Percentiles rank a stretch among this genome's conserved stretches.
phyloP scores from a whole-genome alignment of 2,113 vertebrate genomes.

The Bubo scandiacus region DNA sequence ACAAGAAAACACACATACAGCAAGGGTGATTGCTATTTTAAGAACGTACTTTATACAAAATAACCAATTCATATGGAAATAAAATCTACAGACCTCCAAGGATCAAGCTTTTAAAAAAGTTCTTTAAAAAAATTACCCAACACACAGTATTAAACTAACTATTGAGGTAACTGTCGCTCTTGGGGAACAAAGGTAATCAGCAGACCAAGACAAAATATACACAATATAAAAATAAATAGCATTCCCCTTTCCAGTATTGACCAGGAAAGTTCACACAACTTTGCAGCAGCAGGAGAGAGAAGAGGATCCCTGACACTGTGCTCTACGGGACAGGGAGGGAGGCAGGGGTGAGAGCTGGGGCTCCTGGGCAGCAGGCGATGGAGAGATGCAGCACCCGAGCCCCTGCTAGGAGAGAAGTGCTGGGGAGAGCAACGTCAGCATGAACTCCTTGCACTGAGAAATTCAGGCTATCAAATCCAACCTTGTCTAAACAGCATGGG shows the following conservation, averaged over 20 bases:
- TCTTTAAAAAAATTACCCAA: constrained; percentile 78
- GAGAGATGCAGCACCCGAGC: neutral
- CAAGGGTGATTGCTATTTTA: constrained; percentile 73
- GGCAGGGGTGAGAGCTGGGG: neutral
- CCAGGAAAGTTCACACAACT: constrained; percentile 70
- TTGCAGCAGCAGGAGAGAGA: constrained; percentile 67
- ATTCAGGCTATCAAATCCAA: neutral
- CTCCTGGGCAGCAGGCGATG: neutral
- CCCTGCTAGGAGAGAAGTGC: neutral
- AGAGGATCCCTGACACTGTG: constrained; percentile 66
- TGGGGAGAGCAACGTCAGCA: neutral
- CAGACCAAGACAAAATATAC: constrained; percentile 83
- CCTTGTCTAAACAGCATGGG: neutral
- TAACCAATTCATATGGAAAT: constrained; percentile 86
- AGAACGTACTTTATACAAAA: constrained; percentile 86
- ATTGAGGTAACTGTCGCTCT: constrained; percentile 83
- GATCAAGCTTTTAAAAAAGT: constrained; percentile 79
- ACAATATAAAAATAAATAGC: constrained; percentile 85
- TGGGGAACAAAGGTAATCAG: constrained; percentile 76
- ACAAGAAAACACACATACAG: constrained; percentile 68
- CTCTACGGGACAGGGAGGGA: neutral
- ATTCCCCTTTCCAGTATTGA: constrained; percentile 77
- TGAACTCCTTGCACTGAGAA: neutral
- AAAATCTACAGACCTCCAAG: constrained; percentile 82
- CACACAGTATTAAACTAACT: constrained; percentile 79